Conservation (phyloP, 1,140 invertebrate genomes). For the Drosophila mojavensis region DNA sequence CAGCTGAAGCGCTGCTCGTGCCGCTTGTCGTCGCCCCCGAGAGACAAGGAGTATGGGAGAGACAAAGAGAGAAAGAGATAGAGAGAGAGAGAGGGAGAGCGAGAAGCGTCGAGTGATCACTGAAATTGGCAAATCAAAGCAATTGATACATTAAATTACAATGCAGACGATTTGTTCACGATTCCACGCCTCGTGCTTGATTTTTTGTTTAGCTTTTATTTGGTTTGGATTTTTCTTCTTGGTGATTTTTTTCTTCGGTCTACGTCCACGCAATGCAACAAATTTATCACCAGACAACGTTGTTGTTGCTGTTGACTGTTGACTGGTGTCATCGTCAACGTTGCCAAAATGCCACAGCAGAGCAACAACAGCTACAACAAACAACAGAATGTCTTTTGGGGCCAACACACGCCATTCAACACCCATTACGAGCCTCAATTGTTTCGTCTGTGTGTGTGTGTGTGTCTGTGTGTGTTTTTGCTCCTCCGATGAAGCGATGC, state of each 20-base stretch:
- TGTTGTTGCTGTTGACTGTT: conserved; percentile 22
- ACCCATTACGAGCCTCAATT: conserved; percentile 61
- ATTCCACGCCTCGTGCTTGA: conserved; percentile 68
- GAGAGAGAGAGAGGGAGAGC: not conserved
- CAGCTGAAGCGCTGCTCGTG: conserved; percentile 64
- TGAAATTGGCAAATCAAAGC: conserved; percentile 82
- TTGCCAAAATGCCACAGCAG: conserved; percentile 67
- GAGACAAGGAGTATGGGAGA: conserved; percentile 32
- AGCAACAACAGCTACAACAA: conserved; percentile 30
- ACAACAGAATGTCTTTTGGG: conserved; percentile 53
- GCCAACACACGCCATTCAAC: conserved; percentile 60
- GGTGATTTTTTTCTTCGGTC: conserved; percentile 8
- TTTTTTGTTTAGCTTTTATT: conserved; percentile 24
- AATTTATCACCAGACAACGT: conserved; percentile 65
- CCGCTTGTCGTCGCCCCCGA: conserved; percentile 71
- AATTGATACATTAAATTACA: conserved; percentile 83
- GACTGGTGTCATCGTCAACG: conserved; percentile 72
- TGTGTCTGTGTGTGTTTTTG: conserved; percentile 4
- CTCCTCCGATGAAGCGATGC: conserved; percentile 50
- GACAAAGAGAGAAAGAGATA: not conserved
- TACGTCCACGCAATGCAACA: conserved; percentile 69
- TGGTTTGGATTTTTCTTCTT: conserved; percentile 2
- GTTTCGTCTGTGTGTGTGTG: conserved; percentile 31
- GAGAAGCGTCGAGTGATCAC: conserved; percentile 57
- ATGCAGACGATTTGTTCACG: conserved; percentile 81